Evolutionary conservation across 2,888 invertebrate genomes (phyloP).

Genomic region (Philopedon plagiatum): DNA sequence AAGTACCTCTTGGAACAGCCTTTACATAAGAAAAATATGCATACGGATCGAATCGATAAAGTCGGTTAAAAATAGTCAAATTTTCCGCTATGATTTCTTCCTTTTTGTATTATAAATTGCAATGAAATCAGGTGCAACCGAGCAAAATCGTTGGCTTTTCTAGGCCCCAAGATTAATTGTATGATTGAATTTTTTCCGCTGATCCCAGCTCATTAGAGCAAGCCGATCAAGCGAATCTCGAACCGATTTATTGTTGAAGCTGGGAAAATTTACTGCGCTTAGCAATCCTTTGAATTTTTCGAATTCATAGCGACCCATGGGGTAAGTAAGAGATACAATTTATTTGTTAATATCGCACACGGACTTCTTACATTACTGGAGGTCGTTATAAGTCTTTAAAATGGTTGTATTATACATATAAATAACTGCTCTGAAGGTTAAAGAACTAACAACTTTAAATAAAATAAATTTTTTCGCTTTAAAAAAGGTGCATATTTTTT

Average conservation of each 20-base stretch:
- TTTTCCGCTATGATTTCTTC: neutral
- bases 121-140: slow-evolving; percentile 12
- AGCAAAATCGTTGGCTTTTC: slow-evolving; percentile 12
- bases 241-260: slow-evolving; percentile 4
- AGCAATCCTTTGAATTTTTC: neutral
- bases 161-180: slow-evolving; percentile 3
- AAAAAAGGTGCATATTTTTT: too few relatives aligned
- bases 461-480: too few relatives aligned
- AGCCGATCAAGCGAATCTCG: slow-evolving; percentile 13
- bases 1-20: too few relatives aligned
- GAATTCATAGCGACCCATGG: neutral
- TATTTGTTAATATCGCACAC: neutral
- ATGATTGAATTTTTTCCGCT: neutral
- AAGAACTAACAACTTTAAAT: too few relatives aligned
- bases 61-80: neutral
- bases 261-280: slow-evolving; percentile 5
- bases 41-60: too few relatives aligned
- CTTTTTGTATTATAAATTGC: neutral
- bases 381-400: too few relatives aligned
- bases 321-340: neutral
- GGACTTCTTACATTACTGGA: neutral
- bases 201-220: slow-evolving; percentile 7
- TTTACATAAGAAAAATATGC: too few relatives aligned
- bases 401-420: too few relatives aligned
- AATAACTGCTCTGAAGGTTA: too few relatives aligned